Percentiles rank a stretch among this genome's conserved stretches.
phyloP scores from a whole-genome alignment of 1,140 invertebrate species.

The Panagrolaimus sp. region DNA sequence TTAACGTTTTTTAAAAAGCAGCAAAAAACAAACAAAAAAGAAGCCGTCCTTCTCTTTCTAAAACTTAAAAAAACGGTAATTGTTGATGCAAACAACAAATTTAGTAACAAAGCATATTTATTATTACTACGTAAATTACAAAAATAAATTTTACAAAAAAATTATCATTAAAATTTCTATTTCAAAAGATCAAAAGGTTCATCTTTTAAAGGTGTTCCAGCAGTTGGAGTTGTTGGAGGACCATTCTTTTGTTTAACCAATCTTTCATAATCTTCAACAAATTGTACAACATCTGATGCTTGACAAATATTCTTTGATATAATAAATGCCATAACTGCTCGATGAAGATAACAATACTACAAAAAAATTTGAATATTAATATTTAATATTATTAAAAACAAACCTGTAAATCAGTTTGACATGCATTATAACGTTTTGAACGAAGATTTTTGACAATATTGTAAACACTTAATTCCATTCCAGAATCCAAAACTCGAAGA shows the following conservation, averaged over 20 bases:
- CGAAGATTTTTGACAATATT: conserved; percentile 40
- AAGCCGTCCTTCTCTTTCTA: too few relatives aligned
- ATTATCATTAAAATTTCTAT: too few relatives aligned
- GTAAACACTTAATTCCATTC: conserved; percentile 45
- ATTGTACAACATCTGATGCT: conserved; percentile 9
- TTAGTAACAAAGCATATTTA: too few relatives aligned
- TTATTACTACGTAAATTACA: too few relatives aligned
- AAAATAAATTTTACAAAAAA: too few relatives aligned
- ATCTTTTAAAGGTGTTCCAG: too few relatives aligned
- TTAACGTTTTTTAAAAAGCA: too few relatives aligned
- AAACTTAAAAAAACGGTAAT: too few relatives aligned
- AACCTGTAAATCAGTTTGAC: conserved; percentile 32
- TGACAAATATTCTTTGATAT: conserved; percentile 31
- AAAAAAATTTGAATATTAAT: neutral
- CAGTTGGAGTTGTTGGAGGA: neutral
- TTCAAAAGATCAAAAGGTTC: too few relatives aligned
- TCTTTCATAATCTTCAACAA: conserved; percentile 23
- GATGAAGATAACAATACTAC: conserved; percentile 48
- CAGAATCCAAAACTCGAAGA: conserved; percentile 33
- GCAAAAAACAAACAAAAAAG: too few relatives aligned
- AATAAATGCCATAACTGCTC: conserved; percentile 39
- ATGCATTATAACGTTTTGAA: conserved; percentile 35
- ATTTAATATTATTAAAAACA: neutral
- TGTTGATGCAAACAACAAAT: too few relatives aligned
- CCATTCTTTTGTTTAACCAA: conserved; percentile 21